phyloP scores from a whole-genome alignment of 2,113 vertebrate genomes.

The Rynchops niger region DNA sequence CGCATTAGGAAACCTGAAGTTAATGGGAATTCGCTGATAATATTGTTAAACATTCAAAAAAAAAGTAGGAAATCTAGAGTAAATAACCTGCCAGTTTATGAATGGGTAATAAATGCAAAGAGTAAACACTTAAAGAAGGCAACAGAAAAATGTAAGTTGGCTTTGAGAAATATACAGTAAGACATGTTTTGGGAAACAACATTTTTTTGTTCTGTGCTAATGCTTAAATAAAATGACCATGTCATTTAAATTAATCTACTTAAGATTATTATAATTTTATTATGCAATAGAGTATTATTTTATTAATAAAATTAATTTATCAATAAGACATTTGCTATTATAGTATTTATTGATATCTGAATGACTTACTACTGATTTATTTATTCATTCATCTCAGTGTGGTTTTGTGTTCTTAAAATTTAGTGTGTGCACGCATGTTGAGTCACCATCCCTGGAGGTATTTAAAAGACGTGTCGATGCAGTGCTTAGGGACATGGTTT shows the following conservation, averaged over 20 bases:
- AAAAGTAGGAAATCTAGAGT: not conserved
- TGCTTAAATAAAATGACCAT: not conserved
- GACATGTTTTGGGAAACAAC: not conserved
- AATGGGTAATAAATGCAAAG: not conserved
- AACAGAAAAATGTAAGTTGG: not conserved
- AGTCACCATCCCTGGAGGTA: not conserved
- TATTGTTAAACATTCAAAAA: accelerated
- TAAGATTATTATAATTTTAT: too few relatives aligned
- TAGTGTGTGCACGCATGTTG: too few relatives aligned
- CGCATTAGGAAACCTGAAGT: accelerated
- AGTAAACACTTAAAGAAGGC: not conserved
- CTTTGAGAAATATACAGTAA: not conserved
- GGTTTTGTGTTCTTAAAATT: not conserved
- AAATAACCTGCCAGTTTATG: not conserved
- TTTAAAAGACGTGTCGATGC: too few relatives aligned
- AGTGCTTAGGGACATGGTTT: not conserved
- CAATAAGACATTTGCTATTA: not conserved
- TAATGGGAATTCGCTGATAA: too few relatives aligned
- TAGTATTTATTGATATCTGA: not conserved
- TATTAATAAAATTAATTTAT: not conserved
- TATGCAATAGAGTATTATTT: not conserved
- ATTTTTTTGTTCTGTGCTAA: not conserved
- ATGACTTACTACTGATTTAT: not conserved
- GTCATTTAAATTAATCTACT: not conserved
- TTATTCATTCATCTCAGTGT: not conserved